Evolutionary conservation across 1,140 invertebrate species (phyloP), one percentile per base, ranked within the genome.

Genomic region (Maniola jurtina): DNA sequence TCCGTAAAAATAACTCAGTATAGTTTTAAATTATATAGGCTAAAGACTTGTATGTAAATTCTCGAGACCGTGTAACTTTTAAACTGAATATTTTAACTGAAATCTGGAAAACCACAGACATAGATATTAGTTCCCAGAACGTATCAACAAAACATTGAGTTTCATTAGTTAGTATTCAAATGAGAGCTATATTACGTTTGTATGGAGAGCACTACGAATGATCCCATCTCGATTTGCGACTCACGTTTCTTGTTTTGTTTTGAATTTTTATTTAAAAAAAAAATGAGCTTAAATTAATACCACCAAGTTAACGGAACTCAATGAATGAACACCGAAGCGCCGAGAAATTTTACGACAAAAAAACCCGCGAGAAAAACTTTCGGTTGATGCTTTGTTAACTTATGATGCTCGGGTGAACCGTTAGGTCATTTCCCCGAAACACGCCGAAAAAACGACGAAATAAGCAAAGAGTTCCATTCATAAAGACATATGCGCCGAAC

Each of bases 381-480:
- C 36, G 35, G 55, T 57, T 38, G 36, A 57, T n/a, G 55, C 55
- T 36, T 58, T 56, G 61, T 61, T 45, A 65, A 45, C 40, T 48
- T 55, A 61, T 52, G 57, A 66, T 58, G 40, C 35, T 52, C 48
- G 58, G 38, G 45, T 56, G 10, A 63, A 64, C 71, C 63, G 63
- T 72, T 62, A 47, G 45, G 14, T 14, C 56, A 62, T 63, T 71
- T 64, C 62, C 57, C 16, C 64, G 68, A 62, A 66, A 70, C 13
- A 64, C 59, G 16, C 38, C 25, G 45, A 68, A 50, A 63, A 25
- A 57, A 10, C 16, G 8, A 61, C 52, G 61, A 64, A 71, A 70
- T 57, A 70, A 66, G 35, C 63, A 64, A 68, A 66, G 61, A 55
- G 62, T 66, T 74, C 69, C 71, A 75, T 76, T 77, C 73, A 72